phyloP scores from a whole-genome alignment of 2,797 vertebrate genomes.

The Lutjanus campechanus region DNA sequence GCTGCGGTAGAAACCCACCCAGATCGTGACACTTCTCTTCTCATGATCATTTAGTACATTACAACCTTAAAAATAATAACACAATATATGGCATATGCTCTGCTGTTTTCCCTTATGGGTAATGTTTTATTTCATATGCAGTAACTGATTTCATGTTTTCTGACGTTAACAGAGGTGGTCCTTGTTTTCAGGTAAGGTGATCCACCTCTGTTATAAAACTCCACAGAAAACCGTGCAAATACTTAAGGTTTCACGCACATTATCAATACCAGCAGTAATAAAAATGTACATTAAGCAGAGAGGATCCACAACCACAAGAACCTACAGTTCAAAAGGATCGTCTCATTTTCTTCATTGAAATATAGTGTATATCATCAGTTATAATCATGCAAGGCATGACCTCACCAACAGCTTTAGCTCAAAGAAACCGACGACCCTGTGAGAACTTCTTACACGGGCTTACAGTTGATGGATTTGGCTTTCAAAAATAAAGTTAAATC shows the following conservation, averaged over 20 bases:
- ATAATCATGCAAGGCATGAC: too few species aligned
- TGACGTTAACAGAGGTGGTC: neutral
- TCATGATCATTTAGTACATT: neutral
- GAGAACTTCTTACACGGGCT: neutral
- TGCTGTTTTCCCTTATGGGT: neutral
- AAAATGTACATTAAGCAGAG: neutral
- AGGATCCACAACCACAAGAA: neutral
- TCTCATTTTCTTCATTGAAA: neutral
- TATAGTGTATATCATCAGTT: neutral
- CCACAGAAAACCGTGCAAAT: neutral
- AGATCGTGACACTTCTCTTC: neutral
- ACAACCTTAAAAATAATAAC: neutral
- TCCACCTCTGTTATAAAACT: neutral
- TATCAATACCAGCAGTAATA: neutral
- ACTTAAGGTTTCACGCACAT: neutral
- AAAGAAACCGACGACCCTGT: neutral
- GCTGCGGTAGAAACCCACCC: neutral
- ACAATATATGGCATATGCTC: neutral
- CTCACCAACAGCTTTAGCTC: neutral
- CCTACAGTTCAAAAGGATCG: neutral
- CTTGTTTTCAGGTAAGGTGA: neutral
- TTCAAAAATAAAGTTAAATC: conserved; percentile 6
- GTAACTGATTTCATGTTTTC: neutral
- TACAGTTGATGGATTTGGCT: neutral
- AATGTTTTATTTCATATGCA: neutral